These are phyloP conservation scores for Adrianichthys oophorus DNA, from an alignment of 2,797 vertebrate species.

Conservation along the genomic window DNA sequence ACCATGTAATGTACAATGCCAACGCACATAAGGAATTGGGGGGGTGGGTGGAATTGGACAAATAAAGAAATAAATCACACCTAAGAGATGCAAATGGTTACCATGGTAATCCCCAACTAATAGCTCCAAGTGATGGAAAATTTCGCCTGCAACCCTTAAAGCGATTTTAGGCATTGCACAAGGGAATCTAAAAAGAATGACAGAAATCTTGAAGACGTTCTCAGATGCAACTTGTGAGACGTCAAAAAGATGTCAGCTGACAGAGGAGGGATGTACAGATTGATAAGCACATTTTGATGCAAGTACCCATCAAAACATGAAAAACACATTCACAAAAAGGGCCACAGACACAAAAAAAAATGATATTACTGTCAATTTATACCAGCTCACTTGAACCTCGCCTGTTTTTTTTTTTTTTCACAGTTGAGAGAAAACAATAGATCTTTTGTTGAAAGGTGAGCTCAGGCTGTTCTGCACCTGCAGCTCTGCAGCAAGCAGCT, in stretches of 20 bases:
- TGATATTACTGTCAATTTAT: constrained; percentile 36
- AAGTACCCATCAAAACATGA: background rate
- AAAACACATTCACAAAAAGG: background rate
- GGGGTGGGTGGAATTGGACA: too few relatives aligned
- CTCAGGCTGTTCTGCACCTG: constrained; percentile 57
- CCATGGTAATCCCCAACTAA: constrained; percentile 66
- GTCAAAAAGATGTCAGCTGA: constrained; percentile 1
- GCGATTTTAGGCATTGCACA: constrained; percentile 15
- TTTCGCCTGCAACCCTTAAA: constrained; percentile 31
- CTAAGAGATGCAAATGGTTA: constrained; percentile 66
- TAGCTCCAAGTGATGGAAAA: constrained; percentile 45
- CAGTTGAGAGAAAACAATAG: constrained; percentile 55
- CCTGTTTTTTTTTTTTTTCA: constrained; percentile 5
- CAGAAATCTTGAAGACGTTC: constrained; percentile 28
- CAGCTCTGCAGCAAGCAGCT: constrained; percentile 60
- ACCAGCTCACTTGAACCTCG: constrained; percentile 19
- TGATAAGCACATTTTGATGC: background rate
- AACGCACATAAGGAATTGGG: constrained; percentile 12
- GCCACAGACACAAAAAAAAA: constrained; percentile 7
- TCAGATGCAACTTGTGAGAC: constrained; percentile 36
- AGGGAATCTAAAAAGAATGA: constrained; percentile 17
- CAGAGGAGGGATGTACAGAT: constrained; percentile 18
- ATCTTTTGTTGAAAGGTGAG: constrained; percentile 52
- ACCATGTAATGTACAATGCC: constrained; percentile 18
- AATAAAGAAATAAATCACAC: constrained; percentile 24